A percentile compares a stretch with the other conserved stretches of the same genome.
These are phyloP conservation scores for Adelges cooleyi DNA, from an alignment of 1,140 invertebrate genomes.

Conservation along the genomic window DNA sequence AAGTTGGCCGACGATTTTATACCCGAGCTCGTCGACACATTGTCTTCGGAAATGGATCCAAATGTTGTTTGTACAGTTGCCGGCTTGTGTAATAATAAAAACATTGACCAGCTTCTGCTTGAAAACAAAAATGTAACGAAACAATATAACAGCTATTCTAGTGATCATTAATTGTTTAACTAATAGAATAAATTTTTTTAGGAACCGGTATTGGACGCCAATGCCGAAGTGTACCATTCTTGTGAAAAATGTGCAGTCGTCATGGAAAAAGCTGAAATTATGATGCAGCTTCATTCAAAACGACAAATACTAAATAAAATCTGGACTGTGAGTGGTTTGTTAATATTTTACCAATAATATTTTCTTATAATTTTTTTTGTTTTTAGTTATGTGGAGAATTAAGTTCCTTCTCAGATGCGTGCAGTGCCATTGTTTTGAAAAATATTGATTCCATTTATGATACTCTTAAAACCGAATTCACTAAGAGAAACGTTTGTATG, in stretches of 20 bases:
- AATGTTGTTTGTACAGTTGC: slow-evolving; percentile 68
- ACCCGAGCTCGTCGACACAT: slow-evolving; percentile 69
- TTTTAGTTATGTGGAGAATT: slow-evolving; percentile 51
- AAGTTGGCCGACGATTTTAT: slow-evolving; percentile 74
- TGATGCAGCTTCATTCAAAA: slow-evolving; percentile 44
- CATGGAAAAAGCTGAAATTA: slow-evolving; percentile 42
- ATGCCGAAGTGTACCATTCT: slow-evolving; percentile 34
- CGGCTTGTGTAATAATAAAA: slow-evolving; percentile 70
- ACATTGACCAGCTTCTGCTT: slow-evolving; percentile 52
- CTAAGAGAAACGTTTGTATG: slow-evolving; percentile 54
- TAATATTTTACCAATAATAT: not conserved
- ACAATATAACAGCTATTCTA: too few relatives aligned
- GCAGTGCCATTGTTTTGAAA: slow-evolving; percentile 54
- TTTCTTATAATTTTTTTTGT: not conserved
- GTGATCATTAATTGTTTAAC: too few relatives aligned
- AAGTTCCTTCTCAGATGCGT: slow-evolving; percentile 62
- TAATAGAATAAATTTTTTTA: not conserved
- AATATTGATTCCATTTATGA: slow-evolving; percentile 54
- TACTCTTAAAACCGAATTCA: slow-evolving; percentile 50
- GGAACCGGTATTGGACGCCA: not conserved
- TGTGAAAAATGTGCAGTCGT: slow-evolving; percentile 48
- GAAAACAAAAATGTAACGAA: slow-evolving; percentile 13
- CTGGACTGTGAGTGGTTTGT: slow-evolving; percentile 22
- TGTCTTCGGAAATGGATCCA: slow-evolving; percentile 45
- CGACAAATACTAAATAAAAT: slow-evolving; percentile 37